Percentiles rank a stretch among this genome's conserved stretches.
Conservation (phyloP, 1,140 invertebrate genomes). For the Listronotus oregonensis region DNA sequence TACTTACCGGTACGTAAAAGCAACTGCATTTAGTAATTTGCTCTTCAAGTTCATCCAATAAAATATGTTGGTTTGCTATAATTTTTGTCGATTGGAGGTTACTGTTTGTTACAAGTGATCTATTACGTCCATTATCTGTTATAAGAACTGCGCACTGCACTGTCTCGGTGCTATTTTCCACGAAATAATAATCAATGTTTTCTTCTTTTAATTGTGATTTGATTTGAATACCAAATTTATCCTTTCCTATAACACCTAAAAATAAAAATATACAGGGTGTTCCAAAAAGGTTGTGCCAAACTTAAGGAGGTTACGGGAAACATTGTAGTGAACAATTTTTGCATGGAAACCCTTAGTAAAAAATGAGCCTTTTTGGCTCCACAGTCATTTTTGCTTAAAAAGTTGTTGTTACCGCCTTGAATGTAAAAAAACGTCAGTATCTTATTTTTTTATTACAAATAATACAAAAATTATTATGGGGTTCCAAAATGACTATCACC, state of each 20-base stretch:
- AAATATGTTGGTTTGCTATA: conserved; percentile 53
- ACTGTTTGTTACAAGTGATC: conserved; percentile 62
- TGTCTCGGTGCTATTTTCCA: conserved; percentile 53
- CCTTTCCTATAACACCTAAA: conserved; percentile 57
- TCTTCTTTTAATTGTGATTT: conserved; percentile 8
- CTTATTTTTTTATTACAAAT: too few relatives aligned
- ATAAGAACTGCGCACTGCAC: conserved; percentile 70
- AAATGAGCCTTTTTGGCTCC: too few relatives aligned
- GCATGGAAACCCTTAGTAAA: too few relatives aligned
- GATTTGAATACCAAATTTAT: conserved; percentile 40
- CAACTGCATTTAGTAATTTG: conserved; percentile 37
- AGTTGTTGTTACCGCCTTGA: too few relatives aligned
- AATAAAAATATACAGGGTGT: not conserved
- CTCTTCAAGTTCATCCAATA: conserved; percentile 46
- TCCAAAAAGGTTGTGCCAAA: too few relatives aligned
- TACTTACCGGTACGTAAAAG: conserved; percentile 32
- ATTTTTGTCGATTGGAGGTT: conserved; percentile 62
- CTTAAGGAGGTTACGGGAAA: too few relatives aligned
- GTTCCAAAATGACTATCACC: too few relatives aligned
- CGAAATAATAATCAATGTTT: conserved; percentile 54
- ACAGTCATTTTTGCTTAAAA: too few relatives aligned
- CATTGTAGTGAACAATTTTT: too few relatives aligned
- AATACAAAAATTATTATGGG: too few relatives aligned
- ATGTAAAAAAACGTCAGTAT: too few relatives aligned
- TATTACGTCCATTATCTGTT: conserved; percentile 63